Evolutionary conservation across 2,113 vertebrate species (phyloP), one percentile per base, ranked within the genome.

Genomic region (Acinonyx jubatus): DNA sequence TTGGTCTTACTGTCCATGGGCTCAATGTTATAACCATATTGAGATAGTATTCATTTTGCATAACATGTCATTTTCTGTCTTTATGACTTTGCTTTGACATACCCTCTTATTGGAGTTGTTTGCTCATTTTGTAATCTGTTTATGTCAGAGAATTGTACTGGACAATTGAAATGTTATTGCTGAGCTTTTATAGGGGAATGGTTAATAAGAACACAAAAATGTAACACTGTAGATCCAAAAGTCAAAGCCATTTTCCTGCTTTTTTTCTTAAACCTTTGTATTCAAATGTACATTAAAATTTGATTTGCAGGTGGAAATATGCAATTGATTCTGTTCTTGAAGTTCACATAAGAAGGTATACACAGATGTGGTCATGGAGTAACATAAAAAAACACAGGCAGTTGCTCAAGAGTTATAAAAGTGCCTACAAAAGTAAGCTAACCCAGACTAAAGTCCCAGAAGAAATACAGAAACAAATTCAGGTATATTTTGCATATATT

Each of bases 361-460:
- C 98, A 73, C 98, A 9, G 52, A 99, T 99, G 99, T 99, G 99
- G 99, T 99, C 99, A 1, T 99, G 99, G 99, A 98, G 92, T 93
- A 98, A 98, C 96, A 99, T 99, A 95, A 98, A 95, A 90, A 97
- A 96, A 1, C 99, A 99, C 91, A 98, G 99, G 23, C 98, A 99
- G 21, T 98, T 98, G 94, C 98, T 99, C 91, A 99, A 98, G 97
- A 98, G 94, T 89, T 99, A 99, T 97, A 99, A 98, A 98, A 98
- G 83, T 1, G 97, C 94, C 14, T 99, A 99, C 96, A 99, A 99
- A 98, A 97, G 29, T 98, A 99, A 99, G 89, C 97, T 99, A 92
- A 99, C 98, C 1, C 99, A 99, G 83, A 98, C 97, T 71, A 99
- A 99, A 97, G 63, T 98, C 6, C 98, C 98, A 80, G 99, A 99